Evolutionary conservation across 2,113 vertebrate genomes (phyloP).

Genomic region (Sapayoa aenigma): DNA sequence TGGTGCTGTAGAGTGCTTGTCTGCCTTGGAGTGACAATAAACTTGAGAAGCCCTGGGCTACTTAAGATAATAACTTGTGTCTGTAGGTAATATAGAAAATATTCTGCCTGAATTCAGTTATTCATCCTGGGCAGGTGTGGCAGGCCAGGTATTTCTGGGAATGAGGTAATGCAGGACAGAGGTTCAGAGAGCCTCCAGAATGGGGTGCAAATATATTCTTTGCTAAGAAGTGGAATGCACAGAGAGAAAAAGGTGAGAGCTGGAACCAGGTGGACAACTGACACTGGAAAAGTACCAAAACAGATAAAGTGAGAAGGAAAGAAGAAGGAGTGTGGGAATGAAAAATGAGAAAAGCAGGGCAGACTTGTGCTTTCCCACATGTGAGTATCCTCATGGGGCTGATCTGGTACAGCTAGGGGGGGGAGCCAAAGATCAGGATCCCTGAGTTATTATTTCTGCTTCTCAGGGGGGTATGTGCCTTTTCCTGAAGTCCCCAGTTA

Average conservation of each 20-base stretch:
- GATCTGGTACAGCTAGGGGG: not conserved
- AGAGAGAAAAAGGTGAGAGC: not conserved
- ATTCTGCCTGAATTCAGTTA: not conserved
- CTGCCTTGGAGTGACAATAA: not conserved
- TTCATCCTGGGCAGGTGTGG: not conserved
- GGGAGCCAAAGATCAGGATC: not conserved
- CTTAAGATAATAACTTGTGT: not conserved
- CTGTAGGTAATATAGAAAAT: not conserved
- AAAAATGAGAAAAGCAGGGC: not conserved
- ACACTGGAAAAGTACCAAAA: not conserved
- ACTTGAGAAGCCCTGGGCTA: not conserved
- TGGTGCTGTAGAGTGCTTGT: not conserved
- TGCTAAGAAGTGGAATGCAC: not conserved
- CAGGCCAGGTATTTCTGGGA: not conserved
- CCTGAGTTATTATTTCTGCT: not conserved
- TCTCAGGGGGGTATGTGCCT: not conserved
- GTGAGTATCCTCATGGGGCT: not conserved
- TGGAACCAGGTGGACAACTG: not conserved
- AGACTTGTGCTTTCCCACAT: not conserved
- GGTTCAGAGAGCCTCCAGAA: not conserved
- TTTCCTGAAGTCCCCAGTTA: not conserved
- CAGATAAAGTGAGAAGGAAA: not conserved
- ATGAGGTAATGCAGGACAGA: not conserved
- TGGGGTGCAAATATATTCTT: not conserved
- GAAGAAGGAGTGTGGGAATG: not conserved